A percentile compares a stretch with the other conserved stretches of the same genome.
Evolutionary conservation across 2,797 vertebrate species (phyloP).

Genomic region (Smutsia temminckii): DNA sequence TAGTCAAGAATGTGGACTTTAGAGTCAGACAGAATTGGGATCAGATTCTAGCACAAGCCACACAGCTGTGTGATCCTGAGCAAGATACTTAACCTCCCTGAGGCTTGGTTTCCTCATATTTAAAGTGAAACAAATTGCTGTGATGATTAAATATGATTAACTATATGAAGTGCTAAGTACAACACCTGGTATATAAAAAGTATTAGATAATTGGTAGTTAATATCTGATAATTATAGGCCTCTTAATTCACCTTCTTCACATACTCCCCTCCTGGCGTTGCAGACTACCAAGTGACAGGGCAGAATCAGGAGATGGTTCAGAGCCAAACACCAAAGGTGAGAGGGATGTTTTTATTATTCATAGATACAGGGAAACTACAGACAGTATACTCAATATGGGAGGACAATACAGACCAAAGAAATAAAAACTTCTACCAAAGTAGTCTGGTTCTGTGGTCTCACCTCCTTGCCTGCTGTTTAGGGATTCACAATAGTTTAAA

Average conservation of each 20-base stretch:
- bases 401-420: background rate
- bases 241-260: background rate
- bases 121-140: background rate
- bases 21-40: background rate
- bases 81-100: background rate
- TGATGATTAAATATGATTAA: background rate
- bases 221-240: fast-evolving
- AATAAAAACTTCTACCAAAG: background rate
- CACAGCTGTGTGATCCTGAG: background rate
- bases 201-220: background rate
- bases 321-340: background rate
- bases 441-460: background rate
- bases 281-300: background rate
- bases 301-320: background rate
- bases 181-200: background rate
- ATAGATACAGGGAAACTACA: background rate
- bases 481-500: background rate
- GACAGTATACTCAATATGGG: background rate
- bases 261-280: fast-evolving
- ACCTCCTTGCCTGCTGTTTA: background rate
- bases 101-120: background rate
- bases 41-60: background rate
- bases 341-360: background rate
- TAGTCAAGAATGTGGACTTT: background rate
- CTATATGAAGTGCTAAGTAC: background rate